Percentiles rank a stretch among this genome's conserved stretches.
phyloP scores from a whole-genome alignment of 2,888 invertebrate genomes.

The Apoderus coryli region DNA sequence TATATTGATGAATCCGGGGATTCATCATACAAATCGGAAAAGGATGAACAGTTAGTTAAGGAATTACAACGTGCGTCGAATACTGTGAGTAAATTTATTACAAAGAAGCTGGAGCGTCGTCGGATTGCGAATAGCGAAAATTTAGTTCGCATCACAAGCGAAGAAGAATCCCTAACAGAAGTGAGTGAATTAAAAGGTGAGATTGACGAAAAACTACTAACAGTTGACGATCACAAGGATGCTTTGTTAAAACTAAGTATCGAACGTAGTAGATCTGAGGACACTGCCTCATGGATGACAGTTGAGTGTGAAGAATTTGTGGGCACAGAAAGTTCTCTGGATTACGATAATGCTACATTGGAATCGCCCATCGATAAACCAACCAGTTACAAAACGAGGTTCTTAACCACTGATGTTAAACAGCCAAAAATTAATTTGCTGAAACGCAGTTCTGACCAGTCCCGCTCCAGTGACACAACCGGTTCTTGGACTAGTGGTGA shows the following conservation, averaged over 20 bases:
- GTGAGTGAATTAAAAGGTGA: constrained; percentile 44
- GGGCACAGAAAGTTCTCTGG: constrained; percentile 49
- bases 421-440: constrained; percentile 38
- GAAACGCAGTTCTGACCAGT: constrained; percentile 58
- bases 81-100: constrained; percentile 27
- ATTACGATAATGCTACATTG: constrained; percentile 30
- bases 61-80: constrained; percentile 30
- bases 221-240: constrained; percentile 34
- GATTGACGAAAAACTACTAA: constrained; percentile 36
- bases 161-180: constrained; percentile 55
- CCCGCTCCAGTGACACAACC: constrained; percentile 62
- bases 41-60: constrained; percentile 28
- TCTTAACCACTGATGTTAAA: constrained; percentile 35
- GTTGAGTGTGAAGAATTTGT: constrained; percentile 52
- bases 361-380: constrained; percentile 22
- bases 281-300: constrained; percentile 53
- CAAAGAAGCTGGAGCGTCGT: constrained; percentile 27
- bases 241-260: constrained; percentile 33
- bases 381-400: constrained; percentile 18
- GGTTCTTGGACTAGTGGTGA: constrained; percentile 68
- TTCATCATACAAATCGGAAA: constrained; percentile 31
- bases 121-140: constrained; percentile 29
- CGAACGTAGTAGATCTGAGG: constrained; percentile 47
- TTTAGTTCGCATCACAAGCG: constrained; percentile 39
- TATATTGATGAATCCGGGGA: constrained; percentile 33